A percentile compares a stretch with the other conserved stretches of the same genome.
These are phyloP conservation scores for Syngnathus acus DNA, from an alignment of 2,797 vertebrate species.

Conservation along the genomic window DNA sequence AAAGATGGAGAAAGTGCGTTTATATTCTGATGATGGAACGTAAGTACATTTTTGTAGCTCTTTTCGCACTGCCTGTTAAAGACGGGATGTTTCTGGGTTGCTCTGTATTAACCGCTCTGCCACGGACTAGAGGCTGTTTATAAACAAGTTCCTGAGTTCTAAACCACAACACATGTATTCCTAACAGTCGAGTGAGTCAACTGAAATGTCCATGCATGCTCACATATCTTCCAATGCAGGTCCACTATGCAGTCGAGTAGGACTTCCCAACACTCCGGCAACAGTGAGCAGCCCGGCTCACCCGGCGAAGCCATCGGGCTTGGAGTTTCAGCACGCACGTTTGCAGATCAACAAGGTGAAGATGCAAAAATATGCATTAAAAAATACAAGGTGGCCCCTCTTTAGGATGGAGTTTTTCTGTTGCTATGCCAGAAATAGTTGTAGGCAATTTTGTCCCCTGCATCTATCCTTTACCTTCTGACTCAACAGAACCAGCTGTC, in stretches of 20 bases:
- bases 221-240: slow-evolving; percentile 28
- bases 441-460: too few species aligned
- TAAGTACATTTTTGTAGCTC: slow-evolving; percentile 38
- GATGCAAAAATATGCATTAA: neutral
- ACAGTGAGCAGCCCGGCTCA: slow-evolving; percentile 71
- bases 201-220: neutral
- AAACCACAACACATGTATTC: neutral
- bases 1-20: slow-evolving; percentile 29
- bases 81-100: neutral
- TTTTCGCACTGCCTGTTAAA: neutral
- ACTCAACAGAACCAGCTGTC: slow-evolving; percentile 1
- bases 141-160: neutral
- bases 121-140: neutral
- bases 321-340: slow-evolving; percentile 79
- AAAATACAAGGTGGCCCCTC: neutral
- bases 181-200: neutral
- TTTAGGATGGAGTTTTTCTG: neutral
- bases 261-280: slow-evolving; percentile 64
- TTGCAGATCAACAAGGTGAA: slow-evolving; percentile 75
- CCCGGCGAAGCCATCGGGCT: slow-evolving; percentile 79
- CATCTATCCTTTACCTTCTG: neutral
- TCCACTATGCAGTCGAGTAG: slow-evolving; percentile 57
- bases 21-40: slow-evolving; percentile 50
- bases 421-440: neutral
- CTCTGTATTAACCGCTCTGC: neutral